Base-by-base conservation (phyloP, 2,113 vertebrate genomes). In the Spilogale gracilis region DNA sequence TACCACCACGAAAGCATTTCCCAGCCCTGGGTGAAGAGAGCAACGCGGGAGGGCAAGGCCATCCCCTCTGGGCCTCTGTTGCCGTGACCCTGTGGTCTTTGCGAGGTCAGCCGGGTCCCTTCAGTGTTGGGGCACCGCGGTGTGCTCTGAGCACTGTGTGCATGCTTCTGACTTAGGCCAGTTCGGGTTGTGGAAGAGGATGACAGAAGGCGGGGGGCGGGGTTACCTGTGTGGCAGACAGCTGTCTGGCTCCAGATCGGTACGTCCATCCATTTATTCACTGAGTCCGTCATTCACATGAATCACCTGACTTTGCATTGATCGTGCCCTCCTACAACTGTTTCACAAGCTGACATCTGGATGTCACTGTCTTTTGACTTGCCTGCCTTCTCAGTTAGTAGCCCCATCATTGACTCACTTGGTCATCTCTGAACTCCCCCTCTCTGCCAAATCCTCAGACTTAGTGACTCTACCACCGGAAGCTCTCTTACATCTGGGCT, bases 31-130 rank as follows among this genome's bases (percentile, higher is more conserved):
- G 48, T 13, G n/a, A 32, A 45, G 50, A 45, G 67, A 85, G 25
- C 38, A n/a, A 12, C 76, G 58, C n/a, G 63, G 9, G 69, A 38
- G n/a, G 63, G 45, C 1, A 9, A 16, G 38, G 48, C 76, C 5
- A 2, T 30, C 56, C 1, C 0, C 50, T 2, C 61, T 43, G 20
- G 17, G 58, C 38, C 76, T 38, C 16, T 25, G 3, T 25, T 43
- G 43, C n/a, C n/a, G 56, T 56, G 81, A 30, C 61, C 4, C 7
- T 9, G 6, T 2, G 10, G 16, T 21, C 73, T 54, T 11, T 4
- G 9, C 2, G 50, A 11, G 0, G 9, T 2, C n/a, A 74, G 43
- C 4, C 1, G 6, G 1, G 30, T 43, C 20, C 25, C 18, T 4
- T 16, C 20, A 7, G 30, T 45, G 18, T 61, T 9, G 43, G 20